These are phyloP conservation scores for Beris morrisii DNA, from an alignment of 2,888 invertebrate species.

Conservation along the genomic window DNA sequence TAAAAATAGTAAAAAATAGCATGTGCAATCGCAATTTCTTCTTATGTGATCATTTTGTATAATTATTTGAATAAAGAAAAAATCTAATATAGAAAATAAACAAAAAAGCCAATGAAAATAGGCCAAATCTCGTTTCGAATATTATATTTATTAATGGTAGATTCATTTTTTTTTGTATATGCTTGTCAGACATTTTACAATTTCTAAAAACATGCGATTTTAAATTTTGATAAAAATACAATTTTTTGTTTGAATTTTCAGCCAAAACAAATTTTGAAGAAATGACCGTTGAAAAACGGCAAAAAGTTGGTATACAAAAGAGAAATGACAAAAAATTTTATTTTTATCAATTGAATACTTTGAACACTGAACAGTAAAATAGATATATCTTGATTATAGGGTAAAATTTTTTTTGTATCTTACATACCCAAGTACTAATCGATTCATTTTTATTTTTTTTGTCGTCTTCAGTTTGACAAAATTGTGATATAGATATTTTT, in stretches of 20 bases:
- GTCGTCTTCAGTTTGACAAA: constrained; percentile 18
- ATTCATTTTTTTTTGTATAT: background rate
- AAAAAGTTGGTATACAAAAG: no score
- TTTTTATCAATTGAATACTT: constrained; percentile 24
- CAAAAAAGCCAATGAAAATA: constrained; percentile 26
- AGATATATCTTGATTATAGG: background rate
- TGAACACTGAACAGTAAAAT: constrained; percentile 12
- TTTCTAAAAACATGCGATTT: constrained; percentile 25
- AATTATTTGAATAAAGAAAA: background rate
- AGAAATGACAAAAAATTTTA: background rate
- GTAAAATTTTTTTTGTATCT: constrained; percentile 17
- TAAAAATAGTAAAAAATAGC: constrained; percentile 40
- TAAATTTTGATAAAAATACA: constrained; percentile 25
- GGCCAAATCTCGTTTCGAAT: constrained; percentile 18
- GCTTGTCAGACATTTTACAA: constrained; percentile 22
- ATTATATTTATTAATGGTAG: background rate
- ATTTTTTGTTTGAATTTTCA: background rate
- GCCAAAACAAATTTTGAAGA: background rate
- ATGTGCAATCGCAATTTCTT: constrained; percentile 47
- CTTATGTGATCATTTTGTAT: constrained; percentile 9
- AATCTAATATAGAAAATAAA: constrained; percentile 4
- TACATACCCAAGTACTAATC: constrained; percentile 36
- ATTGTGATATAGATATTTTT: constrained; percentile 22
- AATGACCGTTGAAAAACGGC: background rate
- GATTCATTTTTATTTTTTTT: constrained; percentile 35